phyloP scores from a whole-genome alignment of 2,888 invertebrate species.

The Epinotia ramella region DNA sequence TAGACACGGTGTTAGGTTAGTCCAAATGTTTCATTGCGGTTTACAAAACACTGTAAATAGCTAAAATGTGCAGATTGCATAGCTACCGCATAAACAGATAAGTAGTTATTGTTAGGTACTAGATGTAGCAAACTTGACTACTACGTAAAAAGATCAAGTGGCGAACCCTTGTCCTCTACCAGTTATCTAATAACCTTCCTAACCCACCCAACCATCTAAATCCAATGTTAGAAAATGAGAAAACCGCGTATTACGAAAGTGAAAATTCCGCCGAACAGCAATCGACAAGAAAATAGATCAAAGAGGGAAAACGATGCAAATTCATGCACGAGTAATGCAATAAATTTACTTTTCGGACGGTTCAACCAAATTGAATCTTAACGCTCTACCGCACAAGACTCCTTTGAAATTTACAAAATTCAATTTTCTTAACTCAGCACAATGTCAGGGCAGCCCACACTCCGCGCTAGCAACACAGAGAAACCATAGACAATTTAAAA shows the following conservation, averaged over 20 bases:
- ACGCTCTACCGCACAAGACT: conserved; percentile 63
- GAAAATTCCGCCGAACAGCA: conserved; percentile 42
- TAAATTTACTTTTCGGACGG: conserved; percentile 70
- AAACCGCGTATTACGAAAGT: conserved; percentile 45
- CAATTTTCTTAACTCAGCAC: conserved; percentile 66
- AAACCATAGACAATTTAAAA: conserved; percentile 39
- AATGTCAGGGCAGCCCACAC: conserved; percentile 54
- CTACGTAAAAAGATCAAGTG: not conserved
- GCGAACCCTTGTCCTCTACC: not conserved
- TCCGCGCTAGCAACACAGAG: conserved; percentile 30
- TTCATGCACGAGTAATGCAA: conserved; percentile 72
- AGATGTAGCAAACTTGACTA: not conserved
- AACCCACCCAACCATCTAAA: conserved; percentile 38
- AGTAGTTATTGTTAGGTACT: not conserved
- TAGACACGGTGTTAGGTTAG: no score
- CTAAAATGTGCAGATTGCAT: no score
- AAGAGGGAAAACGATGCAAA: conserved; percentile 64
- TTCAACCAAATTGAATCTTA: conserved; percentile 76
- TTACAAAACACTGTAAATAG: no score
- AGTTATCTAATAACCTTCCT: conserved; percentile 23
- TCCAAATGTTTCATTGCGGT: no score
- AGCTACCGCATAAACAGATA: no score
- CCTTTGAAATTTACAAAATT: conserved; percentile 72
- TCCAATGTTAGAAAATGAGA: conserved; percentile 45
- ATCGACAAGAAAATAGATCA: conserved; percentile 69